A percentile compares a stretch with the other conserved stretches of the same genome.
These are phyloP conservation scores for Netelia inedita DNA, from an alignment of 2,888 invertebrate genomes.

Conservation along the genomic window DNA sequence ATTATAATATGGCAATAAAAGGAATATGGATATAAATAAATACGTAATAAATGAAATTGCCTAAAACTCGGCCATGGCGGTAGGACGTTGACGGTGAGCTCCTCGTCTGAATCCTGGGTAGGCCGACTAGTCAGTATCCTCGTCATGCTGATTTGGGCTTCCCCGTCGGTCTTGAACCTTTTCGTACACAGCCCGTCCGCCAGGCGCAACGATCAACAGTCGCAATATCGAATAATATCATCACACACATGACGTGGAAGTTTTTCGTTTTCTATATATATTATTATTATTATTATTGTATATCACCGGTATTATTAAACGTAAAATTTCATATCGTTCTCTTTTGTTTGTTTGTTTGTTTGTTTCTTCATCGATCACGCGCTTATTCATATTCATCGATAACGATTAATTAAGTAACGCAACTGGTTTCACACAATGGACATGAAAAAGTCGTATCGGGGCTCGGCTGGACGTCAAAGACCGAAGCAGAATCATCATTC, in stretches of 20 bases:
- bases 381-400: constrained; percentile 44
- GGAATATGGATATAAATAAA: constrained; percentile 82
- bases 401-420: too few species aligned
- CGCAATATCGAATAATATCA: constrained; percentile 79
- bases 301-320: background rate
- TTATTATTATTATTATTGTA: constrained; percentile 25
- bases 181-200: constrained; percentile 80
- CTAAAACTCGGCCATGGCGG: constrained; percentile 85
- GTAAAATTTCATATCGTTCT: background rate
- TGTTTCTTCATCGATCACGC: constrained; percentile 4
- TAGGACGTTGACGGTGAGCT: constrained; percentile 85
- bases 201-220: constrained; percentile 84
- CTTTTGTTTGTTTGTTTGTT: constrained; percentile 18
- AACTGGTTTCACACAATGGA: constrained; percentile 4
- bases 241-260: constrained; percentile 70
- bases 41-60: constrained; percentile 85
- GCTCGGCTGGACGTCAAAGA: constrained; percentile 45
- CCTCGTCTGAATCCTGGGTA: constrained; percentile 84
- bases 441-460: constrained; percentile 18
- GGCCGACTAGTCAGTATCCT: constrained; percentile 80
- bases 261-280: constrained; percentile 44
- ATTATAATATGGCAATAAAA: constrained; percentile 76
- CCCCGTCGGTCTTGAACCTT: constrained; percentile 85
- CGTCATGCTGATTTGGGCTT: constrained; percentile 82
- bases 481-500: constrained; percentile 34